Percentiles rank a stretch among this genome's conserved stretches.
Conservation (phyloP, 2,797 vertebrate species). For the Acomys russatus region DNA sequence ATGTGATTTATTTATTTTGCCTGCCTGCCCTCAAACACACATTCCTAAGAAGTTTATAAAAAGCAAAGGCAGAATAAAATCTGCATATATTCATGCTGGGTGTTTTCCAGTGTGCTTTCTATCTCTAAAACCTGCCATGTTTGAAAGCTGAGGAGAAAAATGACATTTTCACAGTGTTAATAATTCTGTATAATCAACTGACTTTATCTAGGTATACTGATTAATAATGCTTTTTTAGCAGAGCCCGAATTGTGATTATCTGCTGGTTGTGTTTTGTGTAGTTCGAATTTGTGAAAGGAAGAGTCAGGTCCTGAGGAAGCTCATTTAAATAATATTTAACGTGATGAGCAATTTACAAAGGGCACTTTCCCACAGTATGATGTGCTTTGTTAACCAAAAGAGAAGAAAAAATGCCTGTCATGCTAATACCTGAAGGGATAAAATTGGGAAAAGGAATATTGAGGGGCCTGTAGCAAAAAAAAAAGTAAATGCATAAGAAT, state of each 20-base stretch:
- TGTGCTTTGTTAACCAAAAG: slow-evolving; percentile 40
- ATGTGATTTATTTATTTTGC: background rate
- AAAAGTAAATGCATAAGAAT: too few species aligned
- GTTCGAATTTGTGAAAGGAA: slow-evolving; percentile 35
- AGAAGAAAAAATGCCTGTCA: background rate
- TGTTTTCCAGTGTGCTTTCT: background rate
- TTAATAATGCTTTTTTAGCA: background rate
- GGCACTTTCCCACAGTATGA: background rate
- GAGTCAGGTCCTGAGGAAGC: slow-evolving; percentile 13
- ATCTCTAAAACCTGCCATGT: slow-evolving; percentile 16
- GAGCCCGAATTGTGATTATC: background rate
- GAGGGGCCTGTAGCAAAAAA: fast-evolving
- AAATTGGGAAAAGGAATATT: background rate
- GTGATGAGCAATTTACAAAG: slow-evolving; percentile 63
- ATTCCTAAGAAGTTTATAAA: background rate
- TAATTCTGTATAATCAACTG: background rate
- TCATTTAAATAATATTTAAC: slow-evolving; percentile 68
- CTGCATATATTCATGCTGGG: background rate
- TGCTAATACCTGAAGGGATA: background rate
- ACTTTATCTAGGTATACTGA: background rate
- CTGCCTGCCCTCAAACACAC: background rate
- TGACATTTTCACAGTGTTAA: background rate
- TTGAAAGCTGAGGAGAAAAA: background rate
- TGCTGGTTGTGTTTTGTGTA: slow-evolving; percentile 46
- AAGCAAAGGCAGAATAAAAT: background rate